These are phyloP conservation scores for Botia kubotai DNA, from an alignment of 2,797 vertebrate genomes.

Conservation along the genomic window DNA sequence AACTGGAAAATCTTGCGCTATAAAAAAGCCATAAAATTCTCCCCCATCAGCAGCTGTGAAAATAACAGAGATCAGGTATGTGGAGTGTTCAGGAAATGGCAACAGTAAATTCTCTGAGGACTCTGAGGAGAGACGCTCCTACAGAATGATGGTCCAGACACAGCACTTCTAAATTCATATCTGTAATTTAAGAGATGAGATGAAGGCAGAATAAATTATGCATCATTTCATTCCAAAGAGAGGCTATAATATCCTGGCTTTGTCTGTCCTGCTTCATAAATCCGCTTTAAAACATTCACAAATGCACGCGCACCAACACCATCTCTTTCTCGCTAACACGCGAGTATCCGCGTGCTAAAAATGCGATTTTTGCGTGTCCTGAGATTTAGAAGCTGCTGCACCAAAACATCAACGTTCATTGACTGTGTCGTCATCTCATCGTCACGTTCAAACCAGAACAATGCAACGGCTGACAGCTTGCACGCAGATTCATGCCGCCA, in stretches of 20 bases:
- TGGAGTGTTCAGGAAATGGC: constrained; percentile 18
- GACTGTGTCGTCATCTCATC: constrained; percentile 80
- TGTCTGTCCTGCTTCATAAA: constrained; percentile 53
- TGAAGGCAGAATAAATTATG: constrained; percentile 49
- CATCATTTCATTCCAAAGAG: constrained; percentile 51
- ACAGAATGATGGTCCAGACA: constrained; percentile 27
- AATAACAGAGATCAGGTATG: constrained; percentile 34
- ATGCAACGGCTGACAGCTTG: constrained; percentile 91
- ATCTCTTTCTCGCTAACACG: constrained; percentile 22
- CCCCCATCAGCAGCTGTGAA: constrained; percentile 1
- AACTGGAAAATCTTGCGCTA: neutral
- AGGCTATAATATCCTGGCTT: constrained; percentile 47
- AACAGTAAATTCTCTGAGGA: constrained; percentile 31
- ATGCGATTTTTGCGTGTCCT: constrained; percentile 51
- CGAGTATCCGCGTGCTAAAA: constrained; percentile 9
- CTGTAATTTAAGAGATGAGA: constrained; percentile 37
- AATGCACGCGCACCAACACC: constrained; percentile 40
- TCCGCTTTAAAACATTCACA: constrained; percentile 44
- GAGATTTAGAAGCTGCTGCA: constrained; percentile 73
- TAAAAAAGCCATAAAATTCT: constrained; percentile 2
- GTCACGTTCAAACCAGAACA: constrained; percentile 73
- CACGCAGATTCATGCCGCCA: constrained; percentile 90
- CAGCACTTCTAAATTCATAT: constrained; percentile 29
- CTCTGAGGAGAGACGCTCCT: neutral
- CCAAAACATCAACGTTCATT: constrained; percentile 83